Percentiles rank a stretch among this genome's conserved stretches.
Evolutionary conservation across 2,113 vertebrate species (phyloP).

Genomic region (Microcebus murinus): DNA sequence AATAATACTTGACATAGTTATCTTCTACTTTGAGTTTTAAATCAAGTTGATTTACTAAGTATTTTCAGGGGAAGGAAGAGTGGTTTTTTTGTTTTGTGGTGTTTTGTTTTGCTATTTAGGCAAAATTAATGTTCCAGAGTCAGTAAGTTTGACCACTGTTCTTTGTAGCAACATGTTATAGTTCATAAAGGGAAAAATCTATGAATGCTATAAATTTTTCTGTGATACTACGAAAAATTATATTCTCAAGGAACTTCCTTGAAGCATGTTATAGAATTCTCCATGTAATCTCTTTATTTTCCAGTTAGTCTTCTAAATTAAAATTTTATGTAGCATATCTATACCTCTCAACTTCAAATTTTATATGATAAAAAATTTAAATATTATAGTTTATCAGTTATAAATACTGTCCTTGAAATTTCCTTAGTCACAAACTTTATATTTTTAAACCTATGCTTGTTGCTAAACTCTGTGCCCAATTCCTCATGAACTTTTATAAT

Average conservation of each 20-base stretch:
- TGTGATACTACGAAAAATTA: background rate
- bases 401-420: slow-evolving; percentile 44
- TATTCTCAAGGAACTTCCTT: slow-evolving; percentile 9
- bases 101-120: background rate
- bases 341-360: slow-evolving; percentile 16
- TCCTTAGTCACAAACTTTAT: background rate
- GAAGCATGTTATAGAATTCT: slow-evolving; percentile 29
- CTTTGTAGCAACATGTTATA: background rate
- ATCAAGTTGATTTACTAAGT: background rate
- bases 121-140: background rate
- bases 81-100: background rate
- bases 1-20: slow-evolving; percentile 8
- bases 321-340: background rate
- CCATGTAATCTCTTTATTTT: background rate
- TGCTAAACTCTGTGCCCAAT: background rate
- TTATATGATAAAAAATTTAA: slow-evolving; percentile 45
- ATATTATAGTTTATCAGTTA: slow-evolving; percentile 5
- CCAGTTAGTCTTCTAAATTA: slow-evolving; percentile 30
- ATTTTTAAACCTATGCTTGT: background rate
- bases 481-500: background rate
- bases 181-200: background rate
- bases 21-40: slow-evolving; percentile 28
- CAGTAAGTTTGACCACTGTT: background rate
- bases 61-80: slow-evolving; percentile 1
- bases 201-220: background rate